Evolutionary conservation across 53 echinoderm and acorn worm genomes (phyloP).

Genomic region (Echinarachnius parma): DNA sequence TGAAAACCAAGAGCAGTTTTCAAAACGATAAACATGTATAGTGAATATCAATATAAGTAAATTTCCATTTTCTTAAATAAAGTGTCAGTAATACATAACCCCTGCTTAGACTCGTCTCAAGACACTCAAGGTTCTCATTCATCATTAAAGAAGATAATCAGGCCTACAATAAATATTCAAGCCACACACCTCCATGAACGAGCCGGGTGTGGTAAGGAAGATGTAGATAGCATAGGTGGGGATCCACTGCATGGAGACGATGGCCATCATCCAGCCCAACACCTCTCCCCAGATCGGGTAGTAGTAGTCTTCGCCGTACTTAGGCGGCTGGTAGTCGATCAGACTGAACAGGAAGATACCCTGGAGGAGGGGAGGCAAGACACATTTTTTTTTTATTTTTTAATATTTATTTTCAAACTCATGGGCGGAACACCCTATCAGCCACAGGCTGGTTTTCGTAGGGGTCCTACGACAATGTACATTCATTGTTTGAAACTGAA

Average conservation of each 20-base stretch:
- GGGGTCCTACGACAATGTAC: no score
- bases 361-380: conserved; percentile 33
- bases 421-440: no score
- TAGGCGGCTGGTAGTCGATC: conserved; percentile 77
- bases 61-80: no score
- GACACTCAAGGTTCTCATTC: no score
- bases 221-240: conserved; percentile 79
- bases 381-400: no score
- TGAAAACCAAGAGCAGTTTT: no score
- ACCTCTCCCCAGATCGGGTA: conserved; percentile 80
- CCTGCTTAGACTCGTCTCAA: no score
- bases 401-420: no score
- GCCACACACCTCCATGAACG: conserved; percentile 67
- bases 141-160: not conserved
- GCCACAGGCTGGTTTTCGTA: no score
- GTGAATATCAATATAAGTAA: not conserved
- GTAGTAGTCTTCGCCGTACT: conserved; percentile 73
- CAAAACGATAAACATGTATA: no score
- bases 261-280: conserved; percentile 93
- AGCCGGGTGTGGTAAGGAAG: conserved; percentile 71
- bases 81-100: no score
- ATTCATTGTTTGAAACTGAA: no score
- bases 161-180: not conserved
- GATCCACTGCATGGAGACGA: conserved; percentile 90
- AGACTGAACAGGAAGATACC: conserved; percentile 91